Conservation (phyloP, 2,113 vertebrate genomes). For the Chrysochloris asiatica region DNA sequence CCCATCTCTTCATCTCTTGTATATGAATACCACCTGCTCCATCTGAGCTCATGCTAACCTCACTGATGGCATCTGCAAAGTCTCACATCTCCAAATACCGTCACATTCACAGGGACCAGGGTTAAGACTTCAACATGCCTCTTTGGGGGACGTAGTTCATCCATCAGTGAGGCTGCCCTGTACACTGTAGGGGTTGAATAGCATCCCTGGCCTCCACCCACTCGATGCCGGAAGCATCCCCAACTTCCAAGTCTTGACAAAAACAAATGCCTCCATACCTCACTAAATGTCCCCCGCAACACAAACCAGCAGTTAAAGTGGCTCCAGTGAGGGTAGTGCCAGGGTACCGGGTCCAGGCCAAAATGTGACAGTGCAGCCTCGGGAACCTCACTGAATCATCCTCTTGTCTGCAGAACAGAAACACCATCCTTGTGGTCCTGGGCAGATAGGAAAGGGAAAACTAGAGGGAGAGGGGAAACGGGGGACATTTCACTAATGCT, state of each 20-base stretch:
- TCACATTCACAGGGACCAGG: neutral
- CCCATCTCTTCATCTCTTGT: neutral
- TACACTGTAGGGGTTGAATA: neutral
- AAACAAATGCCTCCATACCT: neutral
- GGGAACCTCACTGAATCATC: too few species aligned
- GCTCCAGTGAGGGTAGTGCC: neutral
- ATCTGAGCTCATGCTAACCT: neutral
- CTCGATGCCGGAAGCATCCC: neutral
- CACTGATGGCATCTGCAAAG: neutral
- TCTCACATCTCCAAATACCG: neutral
- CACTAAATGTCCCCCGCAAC: fast-evolving
- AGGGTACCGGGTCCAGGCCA: neutral
- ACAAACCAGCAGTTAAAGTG: too few species aligned
- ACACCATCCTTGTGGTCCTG: too few species aligned
- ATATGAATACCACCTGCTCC: neutral
- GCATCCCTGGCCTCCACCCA: neutral
- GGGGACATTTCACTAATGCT: neutral
- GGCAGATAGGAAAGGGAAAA: too few species aligned
- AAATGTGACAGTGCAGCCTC: too few species aligned
- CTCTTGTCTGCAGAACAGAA: too few species aligned
- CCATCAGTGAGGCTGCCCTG: neutral
- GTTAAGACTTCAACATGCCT: neutral
- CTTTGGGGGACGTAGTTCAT: neutral
- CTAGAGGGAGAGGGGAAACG: too few species aligned
- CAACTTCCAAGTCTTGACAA: neutral